Percentiles rank a stretch among this genome's conserved stretches.
Conservation (phyloP, 2,113 vertebrate species). For the Brachypodius melanocephalos region DNA sequence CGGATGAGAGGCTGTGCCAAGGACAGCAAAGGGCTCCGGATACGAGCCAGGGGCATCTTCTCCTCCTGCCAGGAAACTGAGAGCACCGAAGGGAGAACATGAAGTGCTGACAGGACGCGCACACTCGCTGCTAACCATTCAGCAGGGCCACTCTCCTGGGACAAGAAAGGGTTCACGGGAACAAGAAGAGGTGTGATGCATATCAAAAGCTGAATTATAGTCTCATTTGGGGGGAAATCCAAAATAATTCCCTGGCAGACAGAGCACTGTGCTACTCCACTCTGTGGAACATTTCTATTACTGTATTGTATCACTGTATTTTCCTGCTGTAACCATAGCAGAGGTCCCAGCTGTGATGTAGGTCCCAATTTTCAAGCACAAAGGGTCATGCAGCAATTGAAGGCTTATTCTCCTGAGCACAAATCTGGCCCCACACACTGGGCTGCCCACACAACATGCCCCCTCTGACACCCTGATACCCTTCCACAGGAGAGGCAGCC, state of each 20-base stretch:
- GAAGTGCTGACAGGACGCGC: not conserved
- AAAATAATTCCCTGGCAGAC: not conserved
- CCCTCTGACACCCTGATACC: not conserved
- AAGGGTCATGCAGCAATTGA: not conserved
- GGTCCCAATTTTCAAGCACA: not conserved
- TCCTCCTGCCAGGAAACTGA: not conserved
- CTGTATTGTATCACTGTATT: not conserved
- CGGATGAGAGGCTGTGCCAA: not conserved
- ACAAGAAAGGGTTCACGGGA: not conserved
- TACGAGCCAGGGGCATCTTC: not conserved
- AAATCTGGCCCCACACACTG: not conserved
- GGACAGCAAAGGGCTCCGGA: not conserved
- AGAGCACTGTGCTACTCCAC: not conserved
- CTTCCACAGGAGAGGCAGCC: not conserved
- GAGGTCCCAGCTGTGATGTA: not conserved
- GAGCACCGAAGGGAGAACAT: not conserved
- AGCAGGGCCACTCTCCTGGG: not conserved
- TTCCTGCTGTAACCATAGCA: not conserved
- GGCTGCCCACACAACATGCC: not conserved
- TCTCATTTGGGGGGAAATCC: not conserved
- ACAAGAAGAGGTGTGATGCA: not conserved
- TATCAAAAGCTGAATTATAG: not conserved
- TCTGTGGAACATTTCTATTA: not conserved
- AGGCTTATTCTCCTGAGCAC: not conserved
- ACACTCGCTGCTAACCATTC: not conserved